Conservation (phyloP, 2,888 invertebrate species). For the Phortica okadai region DNA sequence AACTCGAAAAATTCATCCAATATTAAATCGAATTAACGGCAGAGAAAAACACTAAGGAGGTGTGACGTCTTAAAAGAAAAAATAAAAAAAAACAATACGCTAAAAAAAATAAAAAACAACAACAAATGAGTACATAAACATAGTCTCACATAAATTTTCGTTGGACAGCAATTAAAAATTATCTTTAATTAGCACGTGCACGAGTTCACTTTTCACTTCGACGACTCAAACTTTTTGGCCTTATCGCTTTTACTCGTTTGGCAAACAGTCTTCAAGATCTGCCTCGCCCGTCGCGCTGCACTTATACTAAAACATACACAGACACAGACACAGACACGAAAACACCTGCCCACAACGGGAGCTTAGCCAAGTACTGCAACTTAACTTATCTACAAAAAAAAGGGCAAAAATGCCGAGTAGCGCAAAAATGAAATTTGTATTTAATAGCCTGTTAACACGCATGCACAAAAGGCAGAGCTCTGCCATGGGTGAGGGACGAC, state of each 20-base stretch:
- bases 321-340: slow-evolving; percentile 15
- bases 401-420: slow-evolving; percentile 1
- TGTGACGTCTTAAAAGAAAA: not conserved
- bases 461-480: slow-evolving; percentile 60
- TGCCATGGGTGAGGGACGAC: not conserved
- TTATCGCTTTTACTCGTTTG: not conserved
- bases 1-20: too few relatives aligned
- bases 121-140: not conserved
- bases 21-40: too few relatives aligned
- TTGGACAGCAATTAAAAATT: slow-evolving; percentile 74
- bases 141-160: slow-evolving; percentile 68
- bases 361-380: slow-evolving; percentile 12
- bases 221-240: not conserved
- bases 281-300: not conserved
- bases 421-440: slow-evolving; percentile 69
- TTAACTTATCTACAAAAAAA: slow-evolving; percentile 15
- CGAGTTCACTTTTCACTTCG: slow-evolving; percentile 49
- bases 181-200: slow-evolving; percentile 74
- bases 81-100: not conserved
- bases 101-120: not conserved
- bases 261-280: not conserved
- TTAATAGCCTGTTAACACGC: slow-evolving; percentile 72
- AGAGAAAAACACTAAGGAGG: too few relatives aligned
- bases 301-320: slow-evolving; percentile 33
- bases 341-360: slow-evolving; percentile 13